phyloP scores from a whole-genome alignment of 2,888 invertebrate genomes.

The Xestia ashworthii region DNA sequence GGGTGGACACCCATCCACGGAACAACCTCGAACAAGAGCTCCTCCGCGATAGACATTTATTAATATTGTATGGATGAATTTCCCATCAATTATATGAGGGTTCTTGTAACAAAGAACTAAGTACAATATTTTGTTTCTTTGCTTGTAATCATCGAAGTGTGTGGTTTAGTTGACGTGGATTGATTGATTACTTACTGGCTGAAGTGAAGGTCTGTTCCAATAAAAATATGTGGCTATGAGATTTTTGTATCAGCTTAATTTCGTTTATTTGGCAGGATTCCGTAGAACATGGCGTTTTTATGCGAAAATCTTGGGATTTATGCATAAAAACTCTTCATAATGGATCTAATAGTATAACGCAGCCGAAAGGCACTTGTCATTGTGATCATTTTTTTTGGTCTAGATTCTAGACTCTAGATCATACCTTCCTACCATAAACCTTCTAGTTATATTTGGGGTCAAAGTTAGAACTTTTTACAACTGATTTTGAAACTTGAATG shows the following conservation, averaged over 20 bases:
- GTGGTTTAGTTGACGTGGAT: constrained; percentile 26
- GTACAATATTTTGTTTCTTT: constrained; percentile 30
- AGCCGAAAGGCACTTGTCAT: too few species aligned
- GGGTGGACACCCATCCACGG: too few species aligned
- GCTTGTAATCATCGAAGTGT: constrained; percentile 28
- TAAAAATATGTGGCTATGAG: constrained; percentile 10
- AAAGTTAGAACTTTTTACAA: too few species aligned
- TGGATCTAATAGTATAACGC: too few species aligned
- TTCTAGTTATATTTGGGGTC: too few species aligned
- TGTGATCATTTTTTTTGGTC: too few species aligned
- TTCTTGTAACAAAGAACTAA: constrained; percentile 20
- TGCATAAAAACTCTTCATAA: too few species aligned
- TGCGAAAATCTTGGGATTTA: too few species aligned
- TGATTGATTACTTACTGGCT: constrained; percentile 44
- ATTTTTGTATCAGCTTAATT: constrained; percentile 4
- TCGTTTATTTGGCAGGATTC: neutral
- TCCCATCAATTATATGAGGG: neutral
- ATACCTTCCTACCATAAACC: too few species aligned
- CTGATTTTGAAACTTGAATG: too few species aligned
- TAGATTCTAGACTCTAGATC: too few species aligned
- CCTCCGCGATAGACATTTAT: neutral
- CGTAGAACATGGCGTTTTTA: neutral
- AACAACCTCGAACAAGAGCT: too few species aligned
- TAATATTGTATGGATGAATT: neutral
- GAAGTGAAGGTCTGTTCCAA: constrained; percentile 3